A percentile compares a stretch with the other conserved stretches of the same genome.
phyloP scores from a whole-genome alignment of 1,140 invertebrate species.

The Trachymyrmex cornetzi region DNA sequence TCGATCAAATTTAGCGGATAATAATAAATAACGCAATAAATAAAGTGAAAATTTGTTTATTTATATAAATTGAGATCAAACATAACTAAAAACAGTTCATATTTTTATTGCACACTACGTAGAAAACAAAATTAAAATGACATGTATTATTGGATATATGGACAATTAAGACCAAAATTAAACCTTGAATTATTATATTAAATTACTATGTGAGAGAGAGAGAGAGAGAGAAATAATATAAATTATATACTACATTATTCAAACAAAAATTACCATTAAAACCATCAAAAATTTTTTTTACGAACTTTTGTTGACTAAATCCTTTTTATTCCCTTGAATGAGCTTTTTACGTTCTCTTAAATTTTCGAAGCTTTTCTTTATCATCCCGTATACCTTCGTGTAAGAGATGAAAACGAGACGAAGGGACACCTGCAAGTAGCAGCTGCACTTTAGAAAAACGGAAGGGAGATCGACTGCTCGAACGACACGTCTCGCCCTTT shows the following conservation, averaged over 20 bases:
- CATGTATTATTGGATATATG: no score
- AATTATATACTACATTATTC: background rate
- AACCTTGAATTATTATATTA: no score
- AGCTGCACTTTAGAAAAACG: conserved; percentile 45
- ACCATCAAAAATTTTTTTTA: background rate
- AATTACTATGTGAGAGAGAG: no score
- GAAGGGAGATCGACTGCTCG: conserved; percentile 59
- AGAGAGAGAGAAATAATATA: no score
- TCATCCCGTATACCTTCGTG: background rate
- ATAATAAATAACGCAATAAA: no score
- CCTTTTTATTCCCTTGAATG: background rate
- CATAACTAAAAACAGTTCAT: no score
- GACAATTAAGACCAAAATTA: no score
- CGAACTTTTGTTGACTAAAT: conserved; percentile 13
- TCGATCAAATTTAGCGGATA: no score
- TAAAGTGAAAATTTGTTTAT: no score
- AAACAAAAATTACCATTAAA: background rate
- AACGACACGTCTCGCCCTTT: conserved; percentile 56
- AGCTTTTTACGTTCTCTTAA: background rate
- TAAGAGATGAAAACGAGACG: conserved; percentile 37
- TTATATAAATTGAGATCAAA: no score
- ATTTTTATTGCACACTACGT: no score
- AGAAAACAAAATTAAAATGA: no score
- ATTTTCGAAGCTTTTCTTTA: conserved; percentile 18
- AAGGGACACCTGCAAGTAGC: conserved; percentile 29